phyloP scores from a whole-genome alignment of 2,888 invertebrate genomes.

The Sussaba pulchella region DNA sequence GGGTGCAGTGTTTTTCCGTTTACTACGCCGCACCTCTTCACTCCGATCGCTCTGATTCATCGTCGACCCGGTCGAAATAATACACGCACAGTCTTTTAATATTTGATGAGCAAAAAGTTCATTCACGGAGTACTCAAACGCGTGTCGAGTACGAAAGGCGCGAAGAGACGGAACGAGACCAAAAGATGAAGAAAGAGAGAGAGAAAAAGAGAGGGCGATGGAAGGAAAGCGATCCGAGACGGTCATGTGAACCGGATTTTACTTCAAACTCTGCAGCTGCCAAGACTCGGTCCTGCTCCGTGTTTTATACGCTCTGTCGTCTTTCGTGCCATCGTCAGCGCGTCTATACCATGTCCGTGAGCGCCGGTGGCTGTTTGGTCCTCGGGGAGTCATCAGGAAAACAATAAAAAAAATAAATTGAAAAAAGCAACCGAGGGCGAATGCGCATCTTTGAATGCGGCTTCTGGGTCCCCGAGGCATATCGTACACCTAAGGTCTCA shows the following conservation, averaged over 20 bases:
- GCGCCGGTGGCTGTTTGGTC: constrained; percentile 46
- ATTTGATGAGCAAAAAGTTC: constrained; percentile 7
- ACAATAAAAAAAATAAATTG: constrained; percentile 59
- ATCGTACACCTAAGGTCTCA: background rate
- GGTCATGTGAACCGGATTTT: constrained; percentile 82
- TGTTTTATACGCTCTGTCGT: constrained; percentile 31
- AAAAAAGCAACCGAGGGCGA: constrained; percentile 22
- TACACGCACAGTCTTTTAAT: constrained; percentile 8
- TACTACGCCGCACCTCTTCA: constrained; percentile 48
- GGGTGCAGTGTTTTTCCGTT: constrained; percentile 75
- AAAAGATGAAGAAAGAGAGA: constrained; percentile 14
- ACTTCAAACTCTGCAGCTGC: constrained; percentile 75
- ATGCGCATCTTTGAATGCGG: constrained; percentile 23
- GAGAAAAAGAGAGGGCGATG: constrained; percentile 16
- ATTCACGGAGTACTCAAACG: constrained; percentile 32
- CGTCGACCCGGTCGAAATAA: background rate
- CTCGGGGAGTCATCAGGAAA: constrained; percentile 44
- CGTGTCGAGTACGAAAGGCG: constrained; percentile 20
- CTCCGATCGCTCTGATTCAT: constrained; percentile 35
- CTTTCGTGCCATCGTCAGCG: constrained; percentile 34
- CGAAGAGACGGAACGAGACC: background rate
- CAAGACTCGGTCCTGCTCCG: constrained; percentile 61
- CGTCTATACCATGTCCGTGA: constrained; percentile 30
- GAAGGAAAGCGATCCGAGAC: constrained; percentile 62
- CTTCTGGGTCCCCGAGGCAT: no score